phyloP scores from a whole-genome alignment of 2,113 vertebrate genomes.

The Motacilla tschutschensis region DNA sequence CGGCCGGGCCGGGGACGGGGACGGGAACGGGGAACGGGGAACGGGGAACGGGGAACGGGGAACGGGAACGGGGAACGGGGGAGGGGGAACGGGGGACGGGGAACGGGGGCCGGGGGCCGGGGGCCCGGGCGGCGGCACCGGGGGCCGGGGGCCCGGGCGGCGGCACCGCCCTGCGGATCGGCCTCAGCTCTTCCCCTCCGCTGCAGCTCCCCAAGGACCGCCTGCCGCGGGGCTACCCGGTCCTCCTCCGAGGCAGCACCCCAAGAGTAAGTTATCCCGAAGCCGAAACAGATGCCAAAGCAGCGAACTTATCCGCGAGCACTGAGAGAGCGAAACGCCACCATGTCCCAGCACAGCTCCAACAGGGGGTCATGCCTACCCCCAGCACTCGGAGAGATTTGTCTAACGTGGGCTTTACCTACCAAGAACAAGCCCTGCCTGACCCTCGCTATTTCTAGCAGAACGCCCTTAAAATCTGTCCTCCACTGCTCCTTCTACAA shows the following conservation, averaged over 20 bases:
- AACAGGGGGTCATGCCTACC: neutral
- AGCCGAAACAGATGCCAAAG: neutral
- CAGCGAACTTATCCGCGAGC: fast-evolving
- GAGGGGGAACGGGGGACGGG: too few species aligned
- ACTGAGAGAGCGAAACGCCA: fast-evolving
- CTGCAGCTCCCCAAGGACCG: neutral
- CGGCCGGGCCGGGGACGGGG: neutral
- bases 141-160: neutral
- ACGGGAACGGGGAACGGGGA: too few species aligned
- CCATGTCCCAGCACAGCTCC: neutral
- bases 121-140: too few species aligned
- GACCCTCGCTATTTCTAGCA: neutral
- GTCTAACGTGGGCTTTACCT: neutral
- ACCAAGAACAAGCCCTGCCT: neutral
- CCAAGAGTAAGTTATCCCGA: too few species aligned
- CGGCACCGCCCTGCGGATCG: neutral
- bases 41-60: too few species aligned
- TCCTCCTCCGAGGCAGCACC: fast-evolving
- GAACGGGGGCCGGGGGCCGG: too few species aligned
- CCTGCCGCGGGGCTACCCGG: fast-evolving
- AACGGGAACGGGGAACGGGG: too few species aligned
- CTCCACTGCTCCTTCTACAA: neutral
- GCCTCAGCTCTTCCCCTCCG: neutral
- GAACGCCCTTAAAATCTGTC: neutral
- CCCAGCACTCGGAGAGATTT: neutral